Conservation (phyloP, 2,113 vertebrate genomes). For the Psettodes erumei region DNA sequence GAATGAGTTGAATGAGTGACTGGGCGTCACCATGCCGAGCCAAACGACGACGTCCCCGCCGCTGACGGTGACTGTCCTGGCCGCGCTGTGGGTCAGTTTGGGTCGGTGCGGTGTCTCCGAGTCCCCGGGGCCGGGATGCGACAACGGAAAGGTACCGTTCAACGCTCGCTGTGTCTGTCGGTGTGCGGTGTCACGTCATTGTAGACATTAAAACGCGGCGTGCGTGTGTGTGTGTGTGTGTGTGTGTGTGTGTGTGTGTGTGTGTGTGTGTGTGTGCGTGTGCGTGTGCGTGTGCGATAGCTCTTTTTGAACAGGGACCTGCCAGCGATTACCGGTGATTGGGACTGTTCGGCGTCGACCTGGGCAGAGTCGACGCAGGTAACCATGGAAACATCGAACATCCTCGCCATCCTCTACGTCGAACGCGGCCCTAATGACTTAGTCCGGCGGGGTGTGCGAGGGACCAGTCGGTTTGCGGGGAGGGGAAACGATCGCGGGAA, state of each 20-base stretch:
- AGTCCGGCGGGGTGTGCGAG: background rate
- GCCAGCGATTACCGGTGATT: conserved; percentile 11
- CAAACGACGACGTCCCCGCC: background rate
- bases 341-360: conserved; percentile 32
- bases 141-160: conserved; percentile 67
- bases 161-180: no score
- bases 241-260: background rate
- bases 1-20: conserved; percentile 10
- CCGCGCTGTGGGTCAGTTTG: conserved; percentile 56
- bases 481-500: no score
- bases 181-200: background rate
- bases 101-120: conserved; percentile 15
- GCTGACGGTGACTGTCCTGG: conserved; percentile 47
- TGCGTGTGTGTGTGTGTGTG: background rate
- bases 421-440: background rate
- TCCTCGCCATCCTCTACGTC: background rate
- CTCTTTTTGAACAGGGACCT: conserved; percentile 62
- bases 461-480: no score
- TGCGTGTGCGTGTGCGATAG: conserved; percentile 41
- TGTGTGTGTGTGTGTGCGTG: background rate
- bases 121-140: conserved; percentile 44
- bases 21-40: conserved; percentile 38
- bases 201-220: background rate
- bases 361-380: conserved; percentile 61
- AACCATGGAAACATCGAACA: conserved; percentile 18